Conservation (phyloP, 2,888 invertebrate genomes). For the Plebejus argus region DNA sequence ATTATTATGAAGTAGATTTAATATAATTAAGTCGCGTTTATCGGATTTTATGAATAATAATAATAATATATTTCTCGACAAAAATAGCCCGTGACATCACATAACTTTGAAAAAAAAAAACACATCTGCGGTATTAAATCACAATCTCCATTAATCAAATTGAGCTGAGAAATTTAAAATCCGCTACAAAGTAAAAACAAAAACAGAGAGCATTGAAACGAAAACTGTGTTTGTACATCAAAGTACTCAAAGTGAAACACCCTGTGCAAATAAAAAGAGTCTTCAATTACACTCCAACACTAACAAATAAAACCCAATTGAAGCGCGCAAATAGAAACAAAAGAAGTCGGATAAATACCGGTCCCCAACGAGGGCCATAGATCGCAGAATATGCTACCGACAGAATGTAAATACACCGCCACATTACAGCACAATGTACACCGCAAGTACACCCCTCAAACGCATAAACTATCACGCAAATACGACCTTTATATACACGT, state of each 20-base stretch:
- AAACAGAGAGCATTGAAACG: neutral
- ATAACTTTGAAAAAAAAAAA: neutral
- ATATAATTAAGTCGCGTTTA: too few species aligned
- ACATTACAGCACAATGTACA: slow-evolving; percentile 39
- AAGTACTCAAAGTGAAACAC: neutral
- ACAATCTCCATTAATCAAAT: neutral
- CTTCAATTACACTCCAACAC: slow-evolving; percentile 2
- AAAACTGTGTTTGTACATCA: neutral
- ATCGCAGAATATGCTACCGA: slow-evolving; percentile 40
- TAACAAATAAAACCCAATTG: slow-evolving; percentile 23
- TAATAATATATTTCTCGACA: too few species aligned
- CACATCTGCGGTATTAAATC: neutral
- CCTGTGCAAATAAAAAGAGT: neutral
- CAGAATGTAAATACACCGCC: slow-evolving; percentile 43
- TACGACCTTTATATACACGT: neutral
- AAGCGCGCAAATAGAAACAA: slow-evolving; percentile 29
- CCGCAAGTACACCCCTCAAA: slow-evolving; percentile 32
- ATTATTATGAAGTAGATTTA: too few species aligned
- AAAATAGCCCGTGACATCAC: too few species aligned
- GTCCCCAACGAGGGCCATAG: slow-evolving; percentile 37
- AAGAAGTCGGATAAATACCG: slow-evolving; percentile 36
- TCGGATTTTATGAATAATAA: too few species aligned
- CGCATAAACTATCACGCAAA: slow-evolving; percentile 26
- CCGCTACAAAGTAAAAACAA: neutral
- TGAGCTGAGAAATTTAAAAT: neutral